Conservation (phyloP, 2,888 invertebrate species). For the Prostheceraeus crozeri region DNA sequence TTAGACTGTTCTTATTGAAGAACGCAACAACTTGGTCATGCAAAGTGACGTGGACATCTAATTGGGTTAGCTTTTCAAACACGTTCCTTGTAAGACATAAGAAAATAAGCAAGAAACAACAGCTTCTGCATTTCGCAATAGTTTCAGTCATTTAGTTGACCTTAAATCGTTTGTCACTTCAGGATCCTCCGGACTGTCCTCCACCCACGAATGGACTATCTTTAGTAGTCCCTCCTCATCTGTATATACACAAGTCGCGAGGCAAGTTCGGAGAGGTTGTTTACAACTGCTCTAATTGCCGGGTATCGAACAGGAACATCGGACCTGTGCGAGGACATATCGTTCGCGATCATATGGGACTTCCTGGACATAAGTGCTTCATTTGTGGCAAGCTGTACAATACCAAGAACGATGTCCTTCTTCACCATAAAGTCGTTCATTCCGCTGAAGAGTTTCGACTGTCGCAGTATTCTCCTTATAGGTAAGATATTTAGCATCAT, state of each 20-base stretch:
- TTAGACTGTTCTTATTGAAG: too few species aligned
- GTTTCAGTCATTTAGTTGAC: neutral
- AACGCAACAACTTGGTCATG: too few species aligned
- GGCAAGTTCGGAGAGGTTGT: conserved; percentile 26
- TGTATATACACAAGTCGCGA: conserved; percentile 19
- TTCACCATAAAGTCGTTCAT: conserved; percentile 33
- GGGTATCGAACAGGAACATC: conserved; percentile 15
- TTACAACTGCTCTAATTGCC: conserved; percentile 32
- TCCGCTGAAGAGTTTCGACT: conserved; percentile 19
- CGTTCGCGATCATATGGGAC: conserved; percentile 35
- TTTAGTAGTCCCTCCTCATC: conserved; percentile 33
- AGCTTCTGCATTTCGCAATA: neutral
- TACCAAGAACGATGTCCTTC: conserved; percentile 28
- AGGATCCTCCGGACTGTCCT: too few species aligned
- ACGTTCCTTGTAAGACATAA: too few species aligned
- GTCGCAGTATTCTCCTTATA: conserved; percentile 35
- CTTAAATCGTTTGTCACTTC: too few species aligned
- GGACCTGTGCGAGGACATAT: conserved; percentile 37
- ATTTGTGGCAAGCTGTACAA: conserved; percentile 37
- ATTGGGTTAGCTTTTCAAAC: too few species aligned
- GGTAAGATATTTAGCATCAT: too few species aligned
- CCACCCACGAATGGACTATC: too few species aligned
- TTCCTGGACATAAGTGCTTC: conserved; percentile 33
- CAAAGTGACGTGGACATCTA: too few species aligned
- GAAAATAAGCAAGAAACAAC: too few species aligned